These are phyloP conservation scores for Sesia apiformis DNA, from an alignment of 2,888 invertebrate genomes.

Conservation along the genomic window DNA sequence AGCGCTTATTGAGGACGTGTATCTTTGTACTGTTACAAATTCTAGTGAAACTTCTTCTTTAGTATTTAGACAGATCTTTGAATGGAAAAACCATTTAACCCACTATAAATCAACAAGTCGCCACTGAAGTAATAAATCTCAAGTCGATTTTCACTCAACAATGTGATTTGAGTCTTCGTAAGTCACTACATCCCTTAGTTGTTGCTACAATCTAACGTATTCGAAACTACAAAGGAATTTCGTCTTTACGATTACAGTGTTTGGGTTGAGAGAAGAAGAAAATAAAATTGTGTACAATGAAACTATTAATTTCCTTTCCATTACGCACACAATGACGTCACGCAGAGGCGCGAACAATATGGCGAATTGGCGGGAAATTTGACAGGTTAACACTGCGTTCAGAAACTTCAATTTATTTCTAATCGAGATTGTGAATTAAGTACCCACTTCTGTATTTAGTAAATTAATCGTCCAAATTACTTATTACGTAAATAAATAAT, in stretches of 20 bases:
- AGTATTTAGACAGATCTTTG: too few relatives aligned
- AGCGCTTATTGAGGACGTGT: too few relatives aligned
- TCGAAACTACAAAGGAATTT: constrained; percentile 11
- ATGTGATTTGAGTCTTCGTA: constrained; percentile 23
- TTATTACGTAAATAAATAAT: too few relatives aligned
- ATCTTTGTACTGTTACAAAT: too few relatives aligned
- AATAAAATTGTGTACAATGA: constrained; percentile 24
- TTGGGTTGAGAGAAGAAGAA: constrained; percentile 12
- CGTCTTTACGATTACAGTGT: constrained; percentile 10
- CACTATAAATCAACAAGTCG: neutral
- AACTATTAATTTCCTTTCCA: constrained; percentile 66
- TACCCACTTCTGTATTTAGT: too few relatives aligned
- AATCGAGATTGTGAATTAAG: neutral
- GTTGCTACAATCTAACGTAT: constrained; percentile 18
- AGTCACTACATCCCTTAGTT: constrained; percentile 30
- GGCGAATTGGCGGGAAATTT: constrained; percentile 50
- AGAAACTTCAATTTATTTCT: constrained; percentile 16
- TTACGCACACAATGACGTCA: constrained; percentile 58
- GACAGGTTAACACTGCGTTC: constrained; percentile 39
- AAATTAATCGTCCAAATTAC: too few relatives aligned
- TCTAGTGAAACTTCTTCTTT: too few relatives aligned
- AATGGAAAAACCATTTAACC: too few relatives aligned
- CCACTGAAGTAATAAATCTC: constrained; percentile 19
- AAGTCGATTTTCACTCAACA: constrained; percentile 28
- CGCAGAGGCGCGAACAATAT: constrained; percentile 50